Base-by-base conservation (phyloP, 2,888 invertebrate species). In the Nymphalis c-album region DNA sequence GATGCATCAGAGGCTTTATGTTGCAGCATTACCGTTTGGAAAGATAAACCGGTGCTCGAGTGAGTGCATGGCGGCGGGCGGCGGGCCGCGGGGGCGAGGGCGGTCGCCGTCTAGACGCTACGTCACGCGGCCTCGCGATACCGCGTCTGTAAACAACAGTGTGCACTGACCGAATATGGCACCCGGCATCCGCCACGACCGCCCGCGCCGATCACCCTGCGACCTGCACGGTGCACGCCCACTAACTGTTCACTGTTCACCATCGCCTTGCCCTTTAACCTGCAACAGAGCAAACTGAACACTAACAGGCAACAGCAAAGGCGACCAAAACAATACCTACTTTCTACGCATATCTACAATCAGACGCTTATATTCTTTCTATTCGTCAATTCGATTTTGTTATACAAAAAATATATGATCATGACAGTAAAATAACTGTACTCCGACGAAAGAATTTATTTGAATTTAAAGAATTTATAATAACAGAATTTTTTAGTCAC, bases 111-210 rank as follows among this genome's bases (percentile, higher is more conserved):
- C 91, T 91, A 91, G 91, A 91, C 91, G 87, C 91, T 91, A 93
- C 92, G 93, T 93, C 93, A 93, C 93, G 85, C 93, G 93, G 93
- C 93, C 93, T 88, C 93, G 93, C 90, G 93, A 92, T 93, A 93
- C 87, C 88, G 92, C 92, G 91, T 90, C 90, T 90, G 90, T 91
- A 91, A 91, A 91, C 91, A 91, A 91, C 90, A 86, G 85, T 91
- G 91, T 91, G 89, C 90, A 90, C 88, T 91, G 91, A 90, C 91
- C 91, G 91, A 90, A 91, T 90, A 91, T 88, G 90, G 91, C 88
- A 90, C 86, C 85, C 86, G 83, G 80, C 81, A 71, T 70, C 71
- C 72, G 81, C 60, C 57, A 57, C 67, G 70, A 61, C 55, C 83
- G 81, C 80, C 80, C 73, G 72, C 73, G 81, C 80, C 83, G 81